Base-by-base conservation (phyloP, 1,140 invertebrate genomes). In the Argopecten irradians region DNA sequence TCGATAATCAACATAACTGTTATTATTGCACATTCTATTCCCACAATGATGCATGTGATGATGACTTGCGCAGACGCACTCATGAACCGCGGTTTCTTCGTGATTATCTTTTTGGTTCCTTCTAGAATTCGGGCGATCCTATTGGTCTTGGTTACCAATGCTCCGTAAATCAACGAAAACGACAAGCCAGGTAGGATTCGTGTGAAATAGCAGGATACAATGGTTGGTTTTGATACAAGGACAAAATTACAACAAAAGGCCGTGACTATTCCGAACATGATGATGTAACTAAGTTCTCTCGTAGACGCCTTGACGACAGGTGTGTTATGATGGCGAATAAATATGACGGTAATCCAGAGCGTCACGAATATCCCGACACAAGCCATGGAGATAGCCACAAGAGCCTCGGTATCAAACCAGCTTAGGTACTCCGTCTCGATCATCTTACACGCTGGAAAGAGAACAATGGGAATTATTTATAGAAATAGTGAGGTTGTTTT, bases 111-210 rank as follows among this genome's bases (percentile, higher is more conserved):
- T 93, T 98, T 98, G 84, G 97, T 97, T 0, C 97, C 97, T 16
- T 97, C 97, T 43, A 98, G 96, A 91, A 98, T 98, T 28, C 98
- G 94, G 0, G 97, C 97, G 46, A 98, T 98, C 85, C 98, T 96
- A 95, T 98, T 98, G 0, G 98, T 98, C 96, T 98, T 98, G 3
- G 97, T 98, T 3, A 98, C 96, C 19, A 98, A 95, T 8, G 97
- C 97, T 0, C 97, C 97, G 94, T 98, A 98, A 89, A 98, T 98
- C 95, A 98, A 97, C 0, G 97, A 97, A 93, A 98, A 98, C 71
- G 97, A 97, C 71, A 98, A 96, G 5, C 97, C 97, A 0, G 97
- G 97, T 89, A 98, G 95, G 46, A 97, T 96, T 71, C 97, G 96
- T 34, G 96, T 96, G 13, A 98, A 91, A 22, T 97, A 96, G 94